A percentile compares a stretch with the other conserved stretches of the same genome.
Conservation (phyloP, 2,888 invertebrate genomes). For the Nomada flava region DNA sequence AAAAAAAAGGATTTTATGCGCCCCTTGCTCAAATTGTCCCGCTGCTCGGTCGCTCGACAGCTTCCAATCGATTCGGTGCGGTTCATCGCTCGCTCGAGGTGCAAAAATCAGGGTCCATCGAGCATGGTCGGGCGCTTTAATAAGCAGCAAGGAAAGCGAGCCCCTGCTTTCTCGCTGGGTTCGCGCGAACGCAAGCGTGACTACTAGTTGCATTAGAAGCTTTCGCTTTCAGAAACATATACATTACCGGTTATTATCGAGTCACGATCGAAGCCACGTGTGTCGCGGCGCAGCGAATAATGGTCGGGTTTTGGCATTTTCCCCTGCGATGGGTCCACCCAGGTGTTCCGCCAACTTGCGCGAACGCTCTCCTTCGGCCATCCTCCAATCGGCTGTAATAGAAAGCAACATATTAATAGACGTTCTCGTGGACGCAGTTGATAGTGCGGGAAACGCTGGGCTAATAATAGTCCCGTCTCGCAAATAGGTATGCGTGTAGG, state of each 20-base stretch:
- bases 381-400: not conserved
- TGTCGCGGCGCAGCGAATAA: slow-evolving; percentile 26
- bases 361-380: not conserved
- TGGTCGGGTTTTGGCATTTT: slow-evolving; percentile 21
- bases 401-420: slow-evolving; percentile 1
- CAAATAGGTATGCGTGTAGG: not conserved
- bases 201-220: slow-evolving; percentile 53
- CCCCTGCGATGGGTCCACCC: not conserved
- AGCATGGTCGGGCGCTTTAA: slow-evolving; percentile 14
- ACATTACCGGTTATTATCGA: slow-evolving; percentile 53
- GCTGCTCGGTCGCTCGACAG: not conserved
- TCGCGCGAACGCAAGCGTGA: slow-evolving; percentile 68
- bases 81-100: slow-evolving; percentile 16
- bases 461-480: not conserved
- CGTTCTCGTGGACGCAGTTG: not conserved
- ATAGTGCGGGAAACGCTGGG: not conserved
- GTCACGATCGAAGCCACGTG: slow-evolving; percentile 22
- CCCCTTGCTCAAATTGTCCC: not conserved
- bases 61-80: not conserved
- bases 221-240: slow-evolving; percentile 65
- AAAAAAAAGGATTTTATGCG: not conserved
- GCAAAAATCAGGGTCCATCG: slow-evolving; percentile 39
- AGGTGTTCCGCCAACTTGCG: not conserved
- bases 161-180: slow-evolving; percentile 61
- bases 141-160: slow-evolving; percentile 58